phyloP scores from a whole-genome alignment of 1,140 invertebrate species.

The Ctenoplectra terminalis region DNA sequence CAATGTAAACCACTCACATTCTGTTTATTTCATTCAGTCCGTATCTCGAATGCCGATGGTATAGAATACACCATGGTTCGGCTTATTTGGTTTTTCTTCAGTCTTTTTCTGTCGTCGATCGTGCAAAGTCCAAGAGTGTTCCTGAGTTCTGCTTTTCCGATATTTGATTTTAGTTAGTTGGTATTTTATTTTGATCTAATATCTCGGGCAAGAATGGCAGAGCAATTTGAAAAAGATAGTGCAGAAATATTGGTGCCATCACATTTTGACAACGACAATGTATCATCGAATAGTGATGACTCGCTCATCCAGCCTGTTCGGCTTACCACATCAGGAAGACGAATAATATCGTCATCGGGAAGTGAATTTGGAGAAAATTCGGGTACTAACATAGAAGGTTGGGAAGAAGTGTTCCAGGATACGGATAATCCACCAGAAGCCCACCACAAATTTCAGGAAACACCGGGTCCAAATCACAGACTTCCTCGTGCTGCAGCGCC shows the following conservation, averaged over 20 bases:
- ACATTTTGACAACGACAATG: conserved; percentile 1
- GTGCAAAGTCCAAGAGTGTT: conserved; percentile 1
- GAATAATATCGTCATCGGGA: neutral
- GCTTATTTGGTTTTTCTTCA: too few species aligned
- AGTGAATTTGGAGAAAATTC: neutral
- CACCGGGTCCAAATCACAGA: neutral
- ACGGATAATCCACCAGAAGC: conserved; percentile 2
- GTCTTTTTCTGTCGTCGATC: neutral
- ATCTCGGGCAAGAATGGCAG: neutral
- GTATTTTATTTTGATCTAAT: neutral
- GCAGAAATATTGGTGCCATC: neutral
- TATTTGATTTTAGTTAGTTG: conserved; percentile 4
- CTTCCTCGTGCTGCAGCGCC: neutral
- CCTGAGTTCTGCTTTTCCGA: conserved; percentile 11
- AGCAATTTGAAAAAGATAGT: too few species aligned
- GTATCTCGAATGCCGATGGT: too few species aligned
- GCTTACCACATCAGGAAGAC: neutral
- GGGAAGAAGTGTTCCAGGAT: conserved; percentile 4
- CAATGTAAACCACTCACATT: too few species aligned
- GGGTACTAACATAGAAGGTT: neutral
- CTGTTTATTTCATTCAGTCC: too few species aligned
- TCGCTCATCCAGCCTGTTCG: neutral
- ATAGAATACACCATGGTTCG: too few species aligned
- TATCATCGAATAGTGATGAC: neutral
- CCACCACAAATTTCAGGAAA: neutral